Evolutionary conservation across 1,140 invertebrate genomes (phyloP).

Genomic region (Maniola jurtina): DNA sequence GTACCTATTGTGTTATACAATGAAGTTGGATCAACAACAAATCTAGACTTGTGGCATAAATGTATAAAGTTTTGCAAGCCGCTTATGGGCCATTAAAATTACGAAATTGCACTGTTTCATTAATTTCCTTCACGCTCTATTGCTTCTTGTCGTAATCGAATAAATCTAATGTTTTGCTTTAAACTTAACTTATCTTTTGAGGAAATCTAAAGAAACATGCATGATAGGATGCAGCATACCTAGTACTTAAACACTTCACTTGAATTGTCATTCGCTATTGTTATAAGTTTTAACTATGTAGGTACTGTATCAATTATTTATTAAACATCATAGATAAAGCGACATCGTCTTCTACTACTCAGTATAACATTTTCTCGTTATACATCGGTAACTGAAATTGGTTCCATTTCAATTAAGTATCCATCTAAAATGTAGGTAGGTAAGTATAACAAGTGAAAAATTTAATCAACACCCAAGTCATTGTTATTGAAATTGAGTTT

Average conservation of each 20-base stretch:
- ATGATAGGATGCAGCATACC: background rate
- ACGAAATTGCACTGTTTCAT: conserved; percentile 32
- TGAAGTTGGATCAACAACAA: background rate
- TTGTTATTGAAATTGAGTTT: background rate
- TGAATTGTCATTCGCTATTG: too few relatives aligned
- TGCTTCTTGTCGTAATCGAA: conserved; percentile 56
- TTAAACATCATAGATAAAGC: too few relatives aligned
- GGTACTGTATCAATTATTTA: too few relatives aligned
- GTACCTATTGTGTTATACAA: too few relatives aligned
- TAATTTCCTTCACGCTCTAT: conserved; percentile 55
- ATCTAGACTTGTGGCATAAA: background rate
- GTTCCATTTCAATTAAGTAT: background rate
- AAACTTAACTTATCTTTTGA: conserved; percentile 29
- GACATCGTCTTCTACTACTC: too few relatives aligned
- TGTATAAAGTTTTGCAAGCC: conserved; percentile 5
- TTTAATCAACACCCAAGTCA: background rate
- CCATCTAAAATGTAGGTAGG: background rate
- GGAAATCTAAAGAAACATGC: conserved; percentile 17
- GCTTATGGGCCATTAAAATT: conserved; percentile 19
- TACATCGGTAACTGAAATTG: too few relatives aligned
- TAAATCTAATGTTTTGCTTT: conserved; percentile 49
- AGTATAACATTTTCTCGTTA: too few relatives aligned
- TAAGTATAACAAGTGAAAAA: background rate
- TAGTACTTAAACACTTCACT: background rate
- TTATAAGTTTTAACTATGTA: too few relatives aligned